Base-by-base conservation (phyloP, 2,113 vertebrate species). In the Actenoides hombroni region DNA sequence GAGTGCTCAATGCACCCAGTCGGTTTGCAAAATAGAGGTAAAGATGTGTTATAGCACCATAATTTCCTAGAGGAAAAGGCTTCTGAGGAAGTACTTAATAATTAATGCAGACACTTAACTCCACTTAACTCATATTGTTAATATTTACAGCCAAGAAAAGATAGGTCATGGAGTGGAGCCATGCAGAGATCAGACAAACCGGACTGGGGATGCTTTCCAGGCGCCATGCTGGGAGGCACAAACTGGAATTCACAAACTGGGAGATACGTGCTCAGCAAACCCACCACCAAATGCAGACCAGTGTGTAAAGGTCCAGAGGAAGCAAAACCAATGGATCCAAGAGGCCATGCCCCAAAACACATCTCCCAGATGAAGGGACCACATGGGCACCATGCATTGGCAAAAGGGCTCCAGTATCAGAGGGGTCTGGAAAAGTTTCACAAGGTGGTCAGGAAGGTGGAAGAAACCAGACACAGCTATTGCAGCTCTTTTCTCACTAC, bases 241-340 rank as follows among this genome's bases (percentile, higher is more conserved):
- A 61, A n/a, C 44, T 6, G 11, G 42, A 37, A 20, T 17, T 18
- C 48, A 33, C 46, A 11, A 53, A 39, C 33, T 5, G 6, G 37
- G 24, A 31, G 3, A 8, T 0, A 1, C 51, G 4, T 0, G 5
- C 49, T 54, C 1, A 2, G 60, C 5, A 23, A 75, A 23, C 19
- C 5, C 63, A 54, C 2, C 33, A 23, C 54, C 48, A 25, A 67
- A 70, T 2, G 0, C 65, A 28, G 33, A 26, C 4, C 39, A 0
- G 3, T 3, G 35, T 4, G 7, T 19, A 16, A 17, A 13, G 37
- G 13, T 7, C 51, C 68, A 68, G 24, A 39, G 20, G 37, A 13
- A 70, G 8, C 23, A 61, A 46, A 39, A 23, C 8, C 49, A 63
- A 0, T 2, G 40, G 25, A 3, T 9, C 13, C 11, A 2, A 20